A percentile compares a stretch with the other conserved stretches of the same genome.
Conservation (phyloP, 2,888 invertebrate species). For the Didymodactylos carnosus region DNA sequence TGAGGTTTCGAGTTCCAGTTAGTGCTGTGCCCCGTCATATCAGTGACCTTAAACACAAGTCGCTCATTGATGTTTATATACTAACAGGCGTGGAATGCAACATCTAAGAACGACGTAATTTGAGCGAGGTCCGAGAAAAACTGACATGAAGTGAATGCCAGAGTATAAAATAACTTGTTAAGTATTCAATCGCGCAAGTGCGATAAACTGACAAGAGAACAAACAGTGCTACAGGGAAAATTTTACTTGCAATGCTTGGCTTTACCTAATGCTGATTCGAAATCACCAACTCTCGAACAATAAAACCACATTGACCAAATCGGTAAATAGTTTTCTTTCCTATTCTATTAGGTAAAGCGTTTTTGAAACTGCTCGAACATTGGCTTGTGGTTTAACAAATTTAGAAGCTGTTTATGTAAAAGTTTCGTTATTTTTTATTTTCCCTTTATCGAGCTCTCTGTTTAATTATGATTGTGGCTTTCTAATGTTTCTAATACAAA, state of each 20-base stretch:
- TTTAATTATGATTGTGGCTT: not conserved
- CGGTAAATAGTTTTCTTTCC: conserved; percentile 44
- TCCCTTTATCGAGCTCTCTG: no score
- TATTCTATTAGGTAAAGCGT: not conserved
- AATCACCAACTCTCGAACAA: conserved; percentile 69
- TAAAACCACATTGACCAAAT: conserved; percentile 84
- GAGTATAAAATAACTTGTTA: no score
- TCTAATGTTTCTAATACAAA: not conserved
- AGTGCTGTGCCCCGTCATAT: no score
- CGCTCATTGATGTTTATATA: no score
- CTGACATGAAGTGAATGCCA: no score
- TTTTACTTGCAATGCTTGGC: conserved; percentile 36
- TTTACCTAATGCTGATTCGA: conserved; percentile 59
- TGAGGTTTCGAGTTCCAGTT: no score
- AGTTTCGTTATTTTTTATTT: not conserved
- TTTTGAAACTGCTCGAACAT: not conserved
- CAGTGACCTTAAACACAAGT: no score
- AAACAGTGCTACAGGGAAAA: not conserved
- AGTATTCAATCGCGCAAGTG: no score
- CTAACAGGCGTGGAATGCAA: no score
- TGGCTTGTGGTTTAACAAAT: not conserved
- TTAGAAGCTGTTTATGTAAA: not conserved
- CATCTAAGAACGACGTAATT: no score
- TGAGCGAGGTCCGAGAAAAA: no score
- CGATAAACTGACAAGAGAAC: no score